Conservation (phyloP, 2,888 invertebrate species). For the Stenolophus ochropezus region DNA sequence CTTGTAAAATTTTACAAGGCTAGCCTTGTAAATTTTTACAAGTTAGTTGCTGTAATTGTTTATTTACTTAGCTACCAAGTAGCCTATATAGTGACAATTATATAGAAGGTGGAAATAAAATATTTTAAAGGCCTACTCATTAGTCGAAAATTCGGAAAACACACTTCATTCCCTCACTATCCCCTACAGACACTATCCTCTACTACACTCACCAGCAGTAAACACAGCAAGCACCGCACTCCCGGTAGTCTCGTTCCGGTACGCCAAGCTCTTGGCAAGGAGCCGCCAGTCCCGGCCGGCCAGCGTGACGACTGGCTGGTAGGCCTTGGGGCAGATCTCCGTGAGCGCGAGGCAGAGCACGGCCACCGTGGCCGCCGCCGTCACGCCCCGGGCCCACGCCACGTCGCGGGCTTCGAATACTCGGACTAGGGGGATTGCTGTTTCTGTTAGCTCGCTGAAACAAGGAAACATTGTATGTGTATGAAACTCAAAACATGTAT, state of each 20-base stretch:
- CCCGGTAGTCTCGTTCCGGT: conserved; percentile 77
- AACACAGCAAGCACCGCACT: conserved; percentile 80
- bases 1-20: no score
- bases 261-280: conserved; percentile 77
- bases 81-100: no score
- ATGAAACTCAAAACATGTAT: background rate
- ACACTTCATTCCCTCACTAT: no score
- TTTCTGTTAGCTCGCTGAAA: conserved; percentile 75
- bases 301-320: conserved; percentile 75
- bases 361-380: conserved; percentile 77
- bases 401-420: conserved; percentile 78
- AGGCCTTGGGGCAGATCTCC: conserved; percentile 77
- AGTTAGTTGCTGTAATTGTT: no score
- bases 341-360: conserved; percentile 79
- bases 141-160: no score
- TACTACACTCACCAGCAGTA: conserved; percentile 74
- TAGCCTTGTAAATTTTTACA: no score
- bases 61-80: no score
- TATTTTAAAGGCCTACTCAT: no score
- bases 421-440: conserved; percentile 77
- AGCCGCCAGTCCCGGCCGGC: conserved; percentile 80
- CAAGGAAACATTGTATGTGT: background rate
- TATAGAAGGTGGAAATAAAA: no score
- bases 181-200: no score
- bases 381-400: conserved; percentile 77